These are phyloP conservation scores for Acrocephalus kingi DNA, from an alignment of 2,113 vertebrate species.

Conservation along the genomic window DNA sequence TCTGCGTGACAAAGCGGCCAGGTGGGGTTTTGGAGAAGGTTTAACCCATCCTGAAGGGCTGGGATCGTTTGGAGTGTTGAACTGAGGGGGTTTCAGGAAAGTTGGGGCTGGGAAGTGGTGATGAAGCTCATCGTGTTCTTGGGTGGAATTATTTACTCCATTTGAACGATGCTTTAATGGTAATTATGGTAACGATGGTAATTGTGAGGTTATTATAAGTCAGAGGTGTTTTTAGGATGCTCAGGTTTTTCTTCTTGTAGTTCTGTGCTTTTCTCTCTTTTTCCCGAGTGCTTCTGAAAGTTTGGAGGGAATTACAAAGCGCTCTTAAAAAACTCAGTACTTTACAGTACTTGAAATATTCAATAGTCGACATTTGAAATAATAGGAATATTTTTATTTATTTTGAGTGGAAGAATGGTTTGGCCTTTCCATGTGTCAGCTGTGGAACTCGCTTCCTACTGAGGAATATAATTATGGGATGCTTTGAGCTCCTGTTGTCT, in stretches of 20 bases:
- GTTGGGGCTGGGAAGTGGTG: background rate
- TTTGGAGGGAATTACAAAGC: background rate
- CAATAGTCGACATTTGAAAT: background rate
- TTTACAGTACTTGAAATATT: background rate
- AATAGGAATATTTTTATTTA: background rate
- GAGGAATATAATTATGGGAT: background rate
- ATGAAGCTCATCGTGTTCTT: background rate
- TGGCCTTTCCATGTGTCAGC: constrained; percentile 2
- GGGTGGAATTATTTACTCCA: background rate
- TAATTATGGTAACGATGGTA: accelerated
- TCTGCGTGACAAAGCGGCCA: background rate
- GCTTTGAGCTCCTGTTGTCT: constrained; percentile 12
- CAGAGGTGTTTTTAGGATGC: background rate
- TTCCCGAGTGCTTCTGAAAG: background rate
- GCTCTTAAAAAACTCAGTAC: background rate
- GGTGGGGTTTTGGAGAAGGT: background rate
- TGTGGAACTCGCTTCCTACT: constrained; percentile 18
- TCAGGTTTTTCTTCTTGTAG: background rate
- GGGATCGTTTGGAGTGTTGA: background rate
- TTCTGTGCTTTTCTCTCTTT: background rate
- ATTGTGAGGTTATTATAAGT: background rate
- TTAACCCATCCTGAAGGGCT: background rate
- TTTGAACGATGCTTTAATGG: background rate
- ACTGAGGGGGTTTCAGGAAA: background rate
- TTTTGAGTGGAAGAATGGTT: background rate